phyloP scores from a whole-genome alignment of 2,113 vertebrate genomes.

The Tupaia chinensis region DNA sequence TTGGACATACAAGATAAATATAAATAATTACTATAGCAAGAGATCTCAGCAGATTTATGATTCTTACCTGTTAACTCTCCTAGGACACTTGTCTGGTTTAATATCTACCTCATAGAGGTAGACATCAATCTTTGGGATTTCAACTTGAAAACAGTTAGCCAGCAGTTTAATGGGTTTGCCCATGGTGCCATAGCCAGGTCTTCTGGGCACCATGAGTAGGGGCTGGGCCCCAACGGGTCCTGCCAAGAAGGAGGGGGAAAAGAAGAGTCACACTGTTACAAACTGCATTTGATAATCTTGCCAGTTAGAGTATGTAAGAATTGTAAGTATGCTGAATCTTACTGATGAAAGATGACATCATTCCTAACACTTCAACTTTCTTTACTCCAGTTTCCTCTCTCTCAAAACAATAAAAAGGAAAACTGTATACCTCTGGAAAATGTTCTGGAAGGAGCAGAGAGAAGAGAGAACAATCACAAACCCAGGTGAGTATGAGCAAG shows the following conservation, averaged over 20 bases:
- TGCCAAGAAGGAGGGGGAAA: slow-evolving; percentile 66
- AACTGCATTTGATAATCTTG: slow-evolving; percentile 17
- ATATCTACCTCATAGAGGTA: slow-evolving; percentile 99
- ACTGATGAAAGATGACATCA: not conserved
- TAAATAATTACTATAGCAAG: slow-evolving; percentile 52
- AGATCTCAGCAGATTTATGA: not conserved
- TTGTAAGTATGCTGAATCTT: slow-evolving; percentile 6
- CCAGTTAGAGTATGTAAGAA: not conserved
- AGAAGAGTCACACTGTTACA: slow-evolving; percentile 59
- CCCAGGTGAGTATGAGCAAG: not conserved
- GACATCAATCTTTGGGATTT: slow-evolving; percentile 99
- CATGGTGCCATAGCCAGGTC: slow-evolving; percentile 99
- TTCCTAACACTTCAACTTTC: slow-evolving; percentile 46
- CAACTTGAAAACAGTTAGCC: slow-evolving; percentile 99
- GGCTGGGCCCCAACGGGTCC: slow-evolving; percentile 99
- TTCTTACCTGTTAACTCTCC: slow-evolving; percentile 97
- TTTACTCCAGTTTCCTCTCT: not conserved
- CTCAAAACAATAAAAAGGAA: slow-evolving; percentile 38
- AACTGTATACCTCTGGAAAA: not conserved
- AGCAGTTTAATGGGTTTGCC: slow-evolving; percentile 99
- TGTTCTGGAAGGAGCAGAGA: not conserved
- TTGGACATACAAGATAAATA: slow-evolving; percentile 36
- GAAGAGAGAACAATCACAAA: not conserved
- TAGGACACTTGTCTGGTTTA: slow-evolving; percentile 99
- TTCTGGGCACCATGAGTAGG: slow-evolving; percentile 98